phyloP scores from a whole-genome alignment of 2,888 invertebrate species.

The Melanostoma mellinum region DNA sequence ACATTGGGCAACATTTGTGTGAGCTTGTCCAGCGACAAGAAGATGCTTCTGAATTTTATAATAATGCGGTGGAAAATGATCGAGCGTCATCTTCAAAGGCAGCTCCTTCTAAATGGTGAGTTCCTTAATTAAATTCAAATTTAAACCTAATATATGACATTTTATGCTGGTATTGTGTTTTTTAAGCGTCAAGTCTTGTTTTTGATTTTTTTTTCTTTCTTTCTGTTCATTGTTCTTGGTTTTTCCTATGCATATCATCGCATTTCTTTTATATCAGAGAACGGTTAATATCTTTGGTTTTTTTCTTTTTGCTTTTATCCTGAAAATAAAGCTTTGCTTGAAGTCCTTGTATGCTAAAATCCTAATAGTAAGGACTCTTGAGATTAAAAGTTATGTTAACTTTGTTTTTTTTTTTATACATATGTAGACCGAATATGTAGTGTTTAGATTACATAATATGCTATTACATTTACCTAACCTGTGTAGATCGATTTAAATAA shows the following conservation, averaged over 20 bases:
- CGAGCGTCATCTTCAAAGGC: slow-evolving; percentile 71
- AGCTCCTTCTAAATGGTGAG: slow-evolving; percentile 75
- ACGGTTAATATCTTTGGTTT: too few species aligned
- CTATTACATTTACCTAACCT: too few species aligned
- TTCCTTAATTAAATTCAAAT: neutral
- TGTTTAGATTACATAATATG: too few species aligned
- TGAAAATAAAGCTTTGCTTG: too few species aligned
- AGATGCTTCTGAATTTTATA: slow-evolving; percentile 75
- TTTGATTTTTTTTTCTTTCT: neutral
- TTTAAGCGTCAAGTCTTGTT: neutral
- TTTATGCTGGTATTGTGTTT: neutral
- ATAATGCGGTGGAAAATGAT: slow-evolving; percentile 76
- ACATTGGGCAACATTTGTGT: slow-evolving; percentile 76
- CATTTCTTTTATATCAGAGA: neutral
- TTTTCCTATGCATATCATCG: neutral
- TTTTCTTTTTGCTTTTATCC: too few species aligned
- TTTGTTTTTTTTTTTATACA: too few species aligned
- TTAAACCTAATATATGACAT: neutral
- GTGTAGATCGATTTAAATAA: too few species aligned
- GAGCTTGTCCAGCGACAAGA: slow-evolving; percentile 76
- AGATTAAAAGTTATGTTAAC: too few species aligned
- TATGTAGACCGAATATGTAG: too few species aligned
- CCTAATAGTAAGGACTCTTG: too few species aligned
- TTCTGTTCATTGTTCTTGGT: neutral
- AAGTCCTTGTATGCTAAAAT: too few species aligned